Evolutionary conservation across 2,888 invertebrate genomes (phyloP).

Genomic region (Mesorhabditis spiculigera): DNA sequence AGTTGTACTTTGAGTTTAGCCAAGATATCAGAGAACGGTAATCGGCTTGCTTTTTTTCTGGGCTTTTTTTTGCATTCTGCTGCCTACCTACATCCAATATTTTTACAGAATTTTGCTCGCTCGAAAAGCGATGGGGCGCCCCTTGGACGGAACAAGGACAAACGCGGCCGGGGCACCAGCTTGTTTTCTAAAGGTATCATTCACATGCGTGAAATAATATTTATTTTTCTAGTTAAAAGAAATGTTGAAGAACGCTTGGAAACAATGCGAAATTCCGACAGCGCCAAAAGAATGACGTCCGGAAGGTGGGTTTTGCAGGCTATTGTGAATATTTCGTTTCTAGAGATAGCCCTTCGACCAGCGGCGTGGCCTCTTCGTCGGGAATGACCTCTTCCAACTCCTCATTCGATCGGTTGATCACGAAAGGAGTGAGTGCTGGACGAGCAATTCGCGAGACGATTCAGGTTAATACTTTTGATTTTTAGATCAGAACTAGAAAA

Average conservation of each 20-base stretch:
- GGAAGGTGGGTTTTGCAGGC: neutral
- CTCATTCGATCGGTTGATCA: neutral
- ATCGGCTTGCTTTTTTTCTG: no score
- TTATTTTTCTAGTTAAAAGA: neutral
- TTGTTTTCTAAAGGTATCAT: neutral
- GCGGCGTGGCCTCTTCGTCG: no score
- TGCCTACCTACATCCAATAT: no score
- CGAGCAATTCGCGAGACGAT: neutral
- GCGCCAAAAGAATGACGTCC: neutral
- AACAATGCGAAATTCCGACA: neutral
- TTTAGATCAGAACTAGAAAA: neutral
- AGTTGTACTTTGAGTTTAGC: no score
- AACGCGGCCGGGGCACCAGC: neutral
- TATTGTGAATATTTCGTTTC: neutral
- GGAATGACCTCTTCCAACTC: neutral
- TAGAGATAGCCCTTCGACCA: neutral
- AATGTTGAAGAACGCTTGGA: neutral
- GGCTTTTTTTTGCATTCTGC: no score
- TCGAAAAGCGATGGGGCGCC: neutral
- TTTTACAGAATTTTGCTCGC: neutral
- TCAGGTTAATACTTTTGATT: neutral
- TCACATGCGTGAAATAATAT: neutral
- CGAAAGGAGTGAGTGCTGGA: conserved; percentile 6
- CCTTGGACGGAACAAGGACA: neutral
- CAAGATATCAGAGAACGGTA: no score